These are phyloP conservation scores for Ceriagrion tenellum DNA, from an alignment of 2,888 invertebrate genomes.

Conservation along the genomic window DNA sequence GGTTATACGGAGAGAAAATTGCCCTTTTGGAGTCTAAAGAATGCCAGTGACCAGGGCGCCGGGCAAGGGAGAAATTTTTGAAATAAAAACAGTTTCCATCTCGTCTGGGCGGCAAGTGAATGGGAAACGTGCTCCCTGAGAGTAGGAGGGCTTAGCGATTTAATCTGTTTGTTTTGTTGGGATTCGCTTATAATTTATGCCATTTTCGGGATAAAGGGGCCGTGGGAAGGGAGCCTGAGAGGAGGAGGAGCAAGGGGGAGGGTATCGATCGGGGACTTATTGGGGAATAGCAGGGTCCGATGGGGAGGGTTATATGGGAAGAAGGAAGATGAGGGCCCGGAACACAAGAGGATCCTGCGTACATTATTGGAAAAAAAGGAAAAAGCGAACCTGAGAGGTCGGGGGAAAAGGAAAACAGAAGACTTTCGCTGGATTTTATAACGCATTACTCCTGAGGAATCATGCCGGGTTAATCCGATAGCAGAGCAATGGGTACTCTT, in stretches of 20 bases:
- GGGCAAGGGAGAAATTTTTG: not conserved
- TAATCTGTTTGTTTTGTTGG: slow-evolving; percentile 34
- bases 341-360: not conserved
- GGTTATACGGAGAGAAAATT: too few species aligned
- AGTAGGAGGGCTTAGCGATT: slow-evolving; percentile 4
- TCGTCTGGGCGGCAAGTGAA: not conserved
- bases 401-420: slow-evolving; percentile 7
- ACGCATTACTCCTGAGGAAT: slow-evolving; percentile 11
- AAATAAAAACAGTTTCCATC: slow-evolving; percentile 10
- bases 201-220: slow-evolving; percentile 26
- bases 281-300: slow-evolving; percentile 11
- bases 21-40: too few species aligned
- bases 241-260: not conserved
- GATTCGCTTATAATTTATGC: slow-evolving; percentile 39
- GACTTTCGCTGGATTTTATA: slow-evolving; percentile 7
- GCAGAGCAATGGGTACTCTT: not conserved
- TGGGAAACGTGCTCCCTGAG: not conserved
- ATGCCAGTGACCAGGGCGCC: too few species aligned
- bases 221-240: not conserved
- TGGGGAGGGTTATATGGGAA: not conserved
- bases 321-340: not conserved
- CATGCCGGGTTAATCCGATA: slow-evolving; percentile 5
- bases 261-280: slow-evolving; percentile 3
- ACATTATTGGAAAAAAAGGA: slow-evolving; percentile 17
- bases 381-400: not conserved